Evolutionary conservation across 2,113 vertebrate species (phyloP), one percentile per base, ranked within the genome.

Genomic region (Brachionichthys hirsutus): DNA sequence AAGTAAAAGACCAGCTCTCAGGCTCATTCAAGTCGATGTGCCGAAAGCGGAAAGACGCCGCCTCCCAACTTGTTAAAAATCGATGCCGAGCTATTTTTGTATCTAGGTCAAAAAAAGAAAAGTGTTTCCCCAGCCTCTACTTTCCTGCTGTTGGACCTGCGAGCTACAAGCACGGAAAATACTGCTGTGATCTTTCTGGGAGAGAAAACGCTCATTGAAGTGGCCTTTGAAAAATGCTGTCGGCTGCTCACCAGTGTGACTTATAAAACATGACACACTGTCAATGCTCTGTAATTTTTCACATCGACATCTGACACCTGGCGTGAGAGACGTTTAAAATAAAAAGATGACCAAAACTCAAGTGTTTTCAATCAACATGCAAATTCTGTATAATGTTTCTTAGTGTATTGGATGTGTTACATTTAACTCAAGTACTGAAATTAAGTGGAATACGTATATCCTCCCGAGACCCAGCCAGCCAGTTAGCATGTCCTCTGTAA

Each of bases 51-150:
- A 59, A 64, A 54, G 30, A 62, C 40, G 3, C 36, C 10, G 36
- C 36, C 12, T 3, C 6, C 2, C 10, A 12, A 38, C 36, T 38
- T 11, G 24, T 30, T 8, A 30, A 60, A 63, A 72, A 67, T 60
- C 54, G 49, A 67, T 57, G 63, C 48, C 34, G 55, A 70, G 71
- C 78, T 77, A 73, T 87, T 77, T 84, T 64, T 82, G 59, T 67
- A 88, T 80, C 68, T 83, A 57, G 84, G 84, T 87, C 77, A 85
- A 74, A 77, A 81, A 80, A 78, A 76, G 61, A 50, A 84, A 85
- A 53, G 22, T 55, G 58, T 78, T 77, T 85, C 75, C 59, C 73
- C 56, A 50, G 60, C 59, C 65, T 78, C 60, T 54, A 46, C 30
- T 62, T 62, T 81, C 54, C 70, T 71, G 69, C 57, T 72, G 66